Evolutionary conservation across 1,140 invertebrate genomes (phyloP).

Genomic region (Ostrea denselamellosa): DNA sequence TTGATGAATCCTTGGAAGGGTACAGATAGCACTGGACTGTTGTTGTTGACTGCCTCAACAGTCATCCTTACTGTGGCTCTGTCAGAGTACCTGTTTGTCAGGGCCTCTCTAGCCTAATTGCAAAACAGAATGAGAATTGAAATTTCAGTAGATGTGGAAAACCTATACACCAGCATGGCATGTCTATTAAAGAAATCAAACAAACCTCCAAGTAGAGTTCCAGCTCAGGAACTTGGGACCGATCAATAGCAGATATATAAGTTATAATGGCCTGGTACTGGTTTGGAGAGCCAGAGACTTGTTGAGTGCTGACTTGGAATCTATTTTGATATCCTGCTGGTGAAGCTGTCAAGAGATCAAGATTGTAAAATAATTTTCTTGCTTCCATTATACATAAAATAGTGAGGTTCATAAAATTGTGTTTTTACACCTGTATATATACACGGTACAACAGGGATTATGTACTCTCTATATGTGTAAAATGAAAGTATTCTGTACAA

Average conservation of each 20-base stretch:
- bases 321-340: conserved; percentile 45
- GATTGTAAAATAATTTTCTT: too few species aligned
- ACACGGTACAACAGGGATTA: too few species aligned
- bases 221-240: conserved; percentile 34
- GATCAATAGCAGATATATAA: conserved; percentile 50
- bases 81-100: background rate
- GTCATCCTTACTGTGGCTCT: conserved; percentile 56
- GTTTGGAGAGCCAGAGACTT: conserved; percentile 29
- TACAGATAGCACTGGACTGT: conserved; percentile 50
- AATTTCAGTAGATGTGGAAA: background rate
- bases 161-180: background rate
- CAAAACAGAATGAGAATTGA: background rate
- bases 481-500: too few species aligned
- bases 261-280: conserved; percentile 51
- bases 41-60: conserved; percentile 49
- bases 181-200: background rate
- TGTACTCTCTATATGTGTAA: too few species aligned
- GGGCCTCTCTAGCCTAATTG: background rate
- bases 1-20: conserved; percentile 61
- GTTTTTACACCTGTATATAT: too few species aligned
- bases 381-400: too few species aligned
- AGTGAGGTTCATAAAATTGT: too few species aligned
- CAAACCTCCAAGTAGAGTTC: conserved; percentile 47
- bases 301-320: conserved; percentile 42
- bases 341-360: conserved; percentile 44